Evolutionary conservation across 2,113 vertebrate genomes (phyloP).

Genomic region (Callocephalon fimbriatum): DNA sequence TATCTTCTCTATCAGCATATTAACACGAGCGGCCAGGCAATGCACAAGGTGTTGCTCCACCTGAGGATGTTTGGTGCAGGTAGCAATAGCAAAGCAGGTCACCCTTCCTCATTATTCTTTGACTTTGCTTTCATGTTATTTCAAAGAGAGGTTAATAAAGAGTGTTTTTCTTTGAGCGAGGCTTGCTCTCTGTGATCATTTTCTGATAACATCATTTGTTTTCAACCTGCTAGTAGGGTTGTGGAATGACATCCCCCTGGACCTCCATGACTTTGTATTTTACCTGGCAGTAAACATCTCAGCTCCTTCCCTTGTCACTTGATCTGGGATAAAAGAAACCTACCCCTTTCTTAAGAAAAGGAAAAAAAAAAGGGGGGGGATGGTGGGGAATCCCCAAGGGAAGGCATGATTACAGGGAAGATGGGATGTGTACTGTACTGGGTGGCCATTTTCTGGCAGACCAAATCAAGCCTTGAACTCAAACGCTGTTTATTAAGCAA

Average conservation of each 20-base stretch:
- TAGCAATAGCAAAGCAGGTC: neutral
- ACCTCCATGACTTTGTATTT: constrained; percentile 32
- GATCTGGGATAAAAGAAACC: constrained; percentile 78
- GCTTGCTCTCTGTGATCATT: constrained; percentile 41
- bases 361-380: accelerated
- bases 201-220: constrained; percentile 64
- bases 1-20: neutral
- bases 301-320: constrained; percentile 63
- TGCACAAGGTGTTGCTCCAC: neutral
- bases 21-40: neutral
- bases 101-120: constrained; percentile 13
- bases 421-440: neutral
- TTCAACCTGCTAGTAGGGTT: constrained; percentile 24
- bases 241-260: constrained; percentile 29
- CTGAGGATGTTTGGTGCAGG: neutral
- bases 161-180: neutral
- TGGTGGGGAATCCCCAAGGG: neutral
- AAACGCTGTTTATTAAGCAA: constrained; percentile 5
- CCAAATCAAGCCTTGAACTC: neutral
- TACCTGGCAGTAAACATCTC: constrained; percentile 41
- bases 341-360: constrained; percentile 12
- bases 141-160: constrained; percentile 53
- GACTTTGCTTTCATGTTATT: constrained; percentile 52
- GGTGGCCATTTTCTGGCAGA: neutral
- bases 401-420: constrained; percentile 11